Evolutionary conservation across 2,888 invertebrate species (phyloP).

Genomic region (Xanthorhoe spadicearia): DNA sequence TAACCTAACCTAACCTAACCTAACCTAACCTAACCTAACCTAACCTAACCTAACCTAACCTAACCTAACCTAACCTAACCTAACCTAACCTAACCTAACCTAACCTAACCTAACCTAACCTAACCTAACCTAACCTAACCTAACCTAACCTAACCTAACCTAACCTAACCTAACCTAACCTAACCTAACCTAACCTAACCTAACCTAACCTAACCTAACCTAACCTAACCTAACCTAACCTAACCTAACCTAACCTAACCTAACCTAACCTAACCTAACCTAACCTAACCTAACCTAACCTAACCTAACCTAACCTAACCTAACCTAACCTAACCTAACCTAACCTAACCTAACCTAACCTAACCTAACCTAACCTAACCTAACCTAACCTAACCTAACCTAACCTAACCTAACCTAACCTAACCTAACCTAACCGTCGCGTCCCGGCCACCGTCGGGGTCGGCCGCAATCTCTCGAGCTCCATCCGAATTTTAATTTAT

Average conservation of each 20-base stretch:
- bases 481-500: no score
- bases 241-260: conserved; percentile 1
- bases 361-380: not conserved
- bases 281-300: conserved; percentile 1
- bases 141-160: not conserved
- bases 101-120: conserved; percentile 40
- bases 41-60: conserved; percentile 45
- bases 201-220: conserved; percentile 1
- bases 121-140: not conserved
- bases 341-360: conserved; percentile 1
- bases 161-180: conserved; percentile 1
- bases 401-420: not conserved
- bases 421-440: not conserved
- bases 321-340: conserved; percentile 1
- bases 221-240: conserved; percentile 1
- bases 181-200: conserved; percentile 1
- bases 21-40: conserved; percentile 48
- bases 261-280: conserved; percentile 1
- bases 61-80: conserved; percentile 43
- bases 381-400: no score
- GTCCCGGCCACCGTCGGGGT: no score
- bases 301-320: conserved; percentile 1
- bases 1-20: conserved; percentile 48
- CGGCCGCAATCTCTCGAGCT: no score
- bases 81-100: conserved; percentile 46